Conservation (phyloP, 2,888 invertebrate species). For the Apotomis betuletana region DNA sequence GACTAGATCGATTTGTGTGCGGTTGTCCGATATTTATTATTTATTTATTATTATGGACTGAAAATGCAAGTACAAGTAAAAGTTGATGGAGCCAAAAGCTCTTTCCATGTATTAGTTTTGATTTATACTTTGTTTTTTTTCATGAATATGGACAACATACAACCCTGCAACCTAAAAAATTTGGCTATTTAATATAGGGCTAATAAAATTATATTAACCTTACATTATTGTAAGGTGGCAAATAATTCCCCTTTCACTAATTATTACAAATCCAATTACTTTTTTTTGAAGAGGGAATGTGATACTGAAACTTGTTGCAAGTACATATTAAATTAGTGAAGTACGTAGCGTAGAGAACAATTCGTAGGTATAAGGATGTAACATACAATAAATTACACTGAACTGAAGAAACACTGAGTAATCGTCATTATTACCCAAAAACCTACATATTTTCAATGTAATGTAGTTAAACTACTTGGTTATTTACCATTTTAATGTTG, state of each 20-base stretch:
- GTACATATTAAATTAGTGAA: slow-evolving; percentile 27
- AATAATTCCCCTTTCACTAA: neutral
- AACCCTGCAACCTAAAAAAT: too few relatives aligned
- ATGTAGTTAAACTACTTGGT: slow-evolving; percentile 14
- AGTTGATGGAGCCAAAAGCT: too few relatives aligned
- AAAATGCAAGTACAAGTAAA: too few relatives aligned
- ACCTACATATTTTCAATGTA: neutral
- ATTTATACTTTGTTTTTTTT: too few relatives aligned
- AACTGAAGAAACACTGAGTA: neutral
- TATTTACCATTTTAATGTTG: slow-evolving; percentile 76
- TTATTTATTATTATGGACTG: too few relatives aligned
- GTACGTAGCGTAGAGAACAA: neutral
- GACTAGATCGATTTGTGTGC: too few relatives aligned
- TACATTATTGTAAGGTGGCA: too few relatives aligned
- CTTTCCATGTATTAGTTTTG: too few relatives aligned
- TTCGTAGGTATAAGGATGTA: neutral
- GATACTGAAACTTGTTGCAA: neutral
- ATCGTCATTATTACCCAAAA: neutral
- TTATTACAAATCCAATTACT: neutral
- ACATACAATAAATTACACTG: neutral
- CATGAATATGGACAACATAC: too few relatives aligned
- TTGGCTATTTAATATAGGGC: too few relatives aligned
- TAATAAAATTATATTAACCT: neutral
- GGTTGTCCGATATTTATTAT: too few relatives aligned
- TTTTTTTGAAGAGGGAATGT: slow-evolving; percentile 15